Conservation (phyloP, 2,888 invertebrate genomes). For the Drosophila phalerata region DNA sequence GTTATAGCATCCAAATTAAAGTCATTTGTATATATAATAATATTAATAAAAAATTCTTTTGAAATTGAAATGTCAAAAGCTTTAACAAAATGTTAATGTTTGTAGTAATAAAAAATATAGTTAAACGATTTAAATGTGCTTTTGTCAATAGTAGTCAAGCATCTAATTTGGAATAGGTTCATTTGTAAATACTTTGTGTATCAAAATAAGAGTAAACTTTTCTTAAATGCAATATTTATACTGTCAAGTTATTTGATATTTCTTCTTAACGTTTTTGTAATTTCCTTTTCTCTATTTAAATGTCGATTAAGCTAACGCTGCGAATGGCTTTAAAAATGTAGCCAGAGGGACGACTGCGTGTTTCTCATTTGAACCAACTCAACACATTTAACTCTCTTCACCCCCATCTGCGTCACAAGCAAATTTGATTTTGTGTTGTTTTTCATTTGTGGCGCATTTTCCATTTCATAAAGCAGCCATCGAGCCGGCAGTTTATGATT, state of each 20-base stretch:
- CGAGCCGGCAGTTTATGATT: conserved; percentile 78
- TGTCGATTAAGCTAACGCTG: conserved; percentile 64
- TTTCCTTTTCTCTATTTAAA: conserved; percentile 48
- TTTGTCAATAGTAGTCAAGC: too few relatives aligned
- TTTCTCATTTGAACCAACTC: conserved; percentile 12
- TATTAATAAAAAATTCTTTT: too few relatives aligned
- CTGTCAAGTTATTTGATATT: not conserved
- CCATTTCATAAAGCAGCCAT: conserved; percentile 79
- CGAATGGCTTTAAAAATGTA: conserved; percentile 21
- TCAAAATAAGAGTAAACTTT: not conserved
- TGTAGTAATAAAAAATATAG: too few relatives aligned
- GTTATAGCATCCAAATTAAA: too few relatives aligned
- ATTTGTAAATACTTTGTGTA: not conserved
- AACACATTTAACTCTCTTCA: conserved; percentile 6
- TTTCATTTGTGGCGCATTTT: conserved; percentile 76
- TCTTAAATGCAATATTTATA: not conserved
- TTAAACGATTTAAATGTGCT: too few relatives aligned
- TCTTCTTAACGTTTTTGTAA: conserved; percentile 5
- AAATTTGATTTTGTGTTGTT: conserved; percentile 49
- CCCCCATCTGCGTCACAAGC: conserved; percentile 14
- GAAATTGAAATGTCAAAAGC: too few relatives aligned
- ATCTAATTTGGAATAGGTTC: not conserved
- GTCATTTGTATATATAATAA: not conserved
- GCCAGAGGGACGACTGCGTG: conserved; percentile 26
- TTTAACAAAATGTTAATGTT: too few relatives aligned